phyloP scores from a whole-genome alignment of 2,113 vertebrate genomes.

The cattle (Bos taurus) region ARS-UCD2.0 NC_037335.1:96522501-96523000 shows the following conservation, averaged over 20 bases:
- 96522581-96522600: background rate
- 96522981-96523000: background rate
- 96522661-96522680: background rate
- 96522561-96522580: background rate
- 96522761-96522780: background rate
- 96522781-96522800: background rate
- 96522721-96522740: background rate
- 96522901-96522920: background rate
- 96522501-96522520: background rate
- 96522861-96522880: background rate
- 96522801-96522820: background rate
- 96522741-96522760: background rate
- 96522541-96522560: background rate
- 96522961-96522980: background rate
- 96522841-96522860: background rate
- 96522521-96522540: background rate
- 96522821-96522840: background rate
- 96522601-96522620: background rate
- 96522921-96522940: background rate
- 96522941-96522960: background rate
- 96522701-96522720: background rate
- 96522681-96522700: background rate
- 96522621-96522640: background rate
- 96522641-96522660: background rate
- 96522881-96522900: background rate